Percentiles rank a stretch among this genome's conserved stretches.
Conservation (phyloP, 2,888 invertebrate species). For the Ochlodes sylvanus region DNA sequence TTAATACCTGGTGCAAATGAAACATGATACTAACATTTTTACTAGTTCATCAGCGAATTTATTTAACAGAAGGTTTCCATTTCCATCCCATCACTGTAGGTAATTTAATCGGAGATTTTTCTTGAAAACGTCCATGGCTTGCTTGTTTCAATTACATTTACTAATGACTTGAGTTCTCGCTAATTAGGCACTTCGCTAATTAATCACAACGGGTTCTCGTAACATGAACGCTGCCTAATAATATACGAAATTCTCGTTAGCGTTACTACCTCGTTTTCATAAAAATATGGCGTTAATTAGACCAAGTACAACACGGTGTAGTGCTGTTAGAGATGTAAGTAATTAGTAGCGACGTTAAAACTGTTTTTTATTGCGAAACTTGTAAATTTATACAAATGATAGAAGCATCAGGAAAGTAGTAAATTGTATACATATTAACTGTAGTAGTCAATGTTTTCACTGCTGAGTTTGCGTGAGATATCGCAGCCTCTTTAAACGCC, state of each 20-base stretch:
- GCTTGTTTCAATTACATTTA: conserved; percentile 77
- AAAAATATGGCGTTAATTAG: conserved; percentile 41
- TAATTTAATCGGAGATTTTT: conserved; percentile 67
- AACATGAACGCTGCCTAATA: conserved; percentile 58
- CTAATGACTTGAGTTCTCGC: conserved; percentile 79
- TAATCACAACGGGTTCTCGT: conserved; percentile 69
- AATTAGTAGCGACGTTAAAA: conserved; percentile 32
- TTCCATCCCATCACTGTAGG: conserved; percentile 37
- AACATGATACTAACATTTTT: neutral
- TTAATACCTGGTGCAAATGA: too few relatives aligned
- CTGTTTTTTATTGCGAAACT: conserved; percentile 22
- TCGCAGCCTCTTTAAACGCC: too few relatives aligned
- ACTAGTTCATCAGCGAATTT: conserved; percentile 1
- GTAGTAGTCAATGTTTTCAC: neutral
- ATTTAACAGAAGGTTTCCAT: conserved; percentile 13
- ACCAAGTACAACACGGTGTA: conserved; percentile 25
- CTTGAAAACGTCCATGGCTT: conserved; percentile 68
- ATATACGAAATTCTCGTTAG: conserved; percentile 65
- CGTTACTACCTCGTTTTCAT: conserved; percentile 47
- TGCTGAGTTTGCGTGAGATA: neutral
- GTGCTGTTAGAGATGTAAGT: conserved; percentile 32
- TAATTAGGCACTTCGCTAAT: conserved; percentile 81
- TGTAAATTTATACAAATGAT: conserved; percentile 5
- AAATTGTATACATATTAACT: neutral
- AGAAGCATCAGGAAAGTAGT: neutral